phyloP scores from a whole-genome alignment of 2,113 vertebrate genomes.

The Elephas maximus region DNA sequence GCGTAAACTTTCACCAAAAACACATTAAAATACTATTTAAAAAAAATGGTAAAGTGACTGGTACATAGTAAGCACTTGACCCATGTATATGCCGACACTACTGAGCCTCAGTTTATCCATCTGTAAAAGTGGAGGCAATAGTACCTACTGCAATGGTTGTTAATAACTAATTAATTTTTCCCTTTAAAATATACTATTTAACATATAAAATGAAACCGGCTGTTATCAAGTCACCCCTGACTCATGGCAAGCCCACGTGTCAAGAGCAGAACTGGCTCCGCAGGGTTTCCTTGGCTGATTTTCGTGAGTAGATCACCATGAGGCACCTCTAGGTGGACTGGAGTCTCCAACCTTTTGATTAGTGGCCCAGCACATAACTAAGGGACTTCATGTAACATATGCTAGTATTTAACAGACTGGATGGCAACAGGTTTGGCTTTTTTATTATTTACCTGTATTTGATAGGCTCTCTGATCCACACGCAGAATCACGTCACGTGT shows the following conservation, averaged over 20 bases:
- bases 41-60: neutral
- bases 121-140: neutral
- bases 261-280: neutral
- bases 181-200: neutral
- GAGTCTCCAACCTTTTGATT: neutral
- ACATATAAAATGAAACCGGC: neutral
- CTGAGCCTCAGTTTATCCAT: neutral
- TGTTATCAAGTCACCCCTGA: neutral
- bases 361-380: neutral
- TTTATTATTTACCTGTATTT: neutral
- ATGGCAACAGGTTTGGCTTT: neutral
- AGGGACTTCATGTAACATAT: neutral
- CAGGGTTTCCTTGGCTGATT: neutral
- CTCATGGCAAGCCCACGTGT: neutral
- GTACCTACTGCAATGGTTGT: neutral
- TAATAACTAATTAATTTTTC: neutral
- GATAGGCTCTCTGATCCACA: neutral
- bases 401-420: neutral
- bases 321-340: neutral
- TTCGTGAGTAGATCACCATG: neutral
- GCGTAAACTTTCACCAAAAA: neutral
- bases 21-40: neutral
- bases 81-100: neutral
- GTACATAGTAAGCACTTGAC: neutral
- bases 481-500: neutral